Percentiles rank a stretch among this genome's conserved stretches.
Conservation (phyloP, 2,113 vertebrate genomes). For the Urocitellus parryii region DNA sequence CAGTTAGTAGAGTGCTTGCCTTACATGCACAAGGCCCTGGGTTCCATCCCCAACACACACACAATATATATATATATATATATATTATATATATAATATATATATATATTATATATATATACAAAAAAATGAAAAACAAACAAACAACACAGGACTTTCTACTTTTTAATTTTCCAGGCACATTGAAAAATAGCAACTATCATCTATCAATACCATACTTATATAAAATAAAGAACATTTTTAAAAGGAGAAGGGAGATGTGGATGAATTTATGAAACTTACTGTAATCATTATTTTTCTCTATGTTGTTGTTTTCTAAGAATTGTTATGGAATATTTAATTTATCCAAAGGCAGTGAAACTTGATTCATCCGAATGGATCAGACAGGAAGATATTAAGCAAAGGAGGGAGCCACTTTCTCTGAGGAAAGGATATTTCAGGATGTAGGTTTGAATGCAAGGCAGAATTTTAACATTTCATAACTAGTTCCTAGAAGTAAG, state of each 20-base stretch:
- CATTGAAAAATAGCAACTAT: background rate
- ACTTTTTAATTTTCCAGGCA: too few relatives aligned
- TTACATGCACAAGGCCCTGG: too few relatives aligned
- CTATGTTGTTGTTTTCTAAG: background rate
- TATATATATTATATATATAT: too few relatives aligned
- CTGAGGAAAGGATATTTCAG: background rate
- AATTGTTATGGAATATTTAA: background rate
- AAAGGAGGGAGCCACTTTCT: background rate
- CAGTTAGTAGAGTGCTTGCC: too few relatives aligned
- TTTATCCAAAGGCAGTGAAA: background rate
- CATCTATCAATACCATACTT: background rate
- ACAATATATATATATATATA: too few relatives aligned
- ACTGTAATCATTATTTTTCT: background rate
- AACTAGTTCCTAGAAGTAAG: background rate
- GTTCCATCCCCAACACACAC: too few relatives aligned
- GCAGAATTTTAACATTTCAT: background rate
- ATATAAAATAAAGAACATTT: constrained; percentile 2
- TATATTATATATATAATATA: too few relatives aligned
- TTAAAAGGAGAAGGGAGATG: background rate
- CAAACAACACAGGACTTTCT: too few relatives aligned
- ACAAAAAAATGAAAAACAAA: too few relatives aligned
- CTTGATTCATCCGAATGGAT: background rate
- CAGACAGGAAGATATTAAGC: background rate
- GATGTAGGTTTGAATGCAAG: background rate
- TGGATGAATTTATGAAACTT: background rate